Evolutionary conservation across 2,797 vertebrate genomes (phyloP), one percentile per base, ranked within the genome.

Genomic region (Scomberomorus guttatus): DNA sequence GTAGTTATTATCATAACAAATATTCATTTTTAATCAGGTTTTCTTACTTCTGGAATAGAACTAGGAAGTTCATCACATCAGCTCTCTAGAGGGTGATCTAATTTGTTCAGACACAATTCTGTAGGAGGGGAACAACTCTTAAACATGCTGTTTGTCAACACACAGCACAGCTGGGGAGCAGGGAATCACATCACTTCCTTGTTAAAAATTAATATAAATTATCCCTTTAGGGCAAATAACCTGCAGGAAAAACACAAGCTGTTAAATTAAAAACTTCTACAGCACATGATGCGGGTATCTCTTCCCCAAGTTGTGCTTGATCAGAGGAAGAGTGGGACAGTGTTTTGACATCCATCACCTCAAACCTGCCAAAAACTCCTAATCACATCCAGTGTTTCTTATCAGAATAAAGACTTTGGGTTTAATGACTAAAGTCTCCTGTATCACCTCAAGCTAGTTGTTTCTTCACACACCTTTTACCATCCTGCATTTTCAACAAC

Each of bases 201-300:
- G 71, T 74, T 79, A 39, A 78, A 54, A 61, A 86, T 68, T 74
- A 34, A 66, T 42, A 50, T 18, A 24, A 75, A 81, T 61, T 7
- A 80, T 82, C 61, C 46, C 70, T 79, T 58, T 64, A 63, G 52
- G 71, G 39, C 46, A 61, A 80, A 80, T 76, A 79, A 75, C 60
- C 73, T 69, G 62, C 62, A 84, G 83, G 75, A 65, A 87, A 80
- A 87, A 85, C 48, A 82, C 52, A 81, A 66, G 67, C 78, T 80
- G 73, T 67, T 80, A 60, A 89, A 85, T 79, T 68, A 79, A 70
- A 83, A 76, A 79, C 58, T 34, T 77, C 64, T 8, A 22, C 20
- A 39, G 29, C 14, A 46, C 64, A 51, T 58, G 65, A 72, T 32
- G 1, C 29, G 2, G 10, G 56, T 17, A 11, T 77, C 46, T 77